Evolutionary conservation across 2,888 invertebrate species (phyloP).

Genomic region (Sinodicranocentrus sp.): DNA sequence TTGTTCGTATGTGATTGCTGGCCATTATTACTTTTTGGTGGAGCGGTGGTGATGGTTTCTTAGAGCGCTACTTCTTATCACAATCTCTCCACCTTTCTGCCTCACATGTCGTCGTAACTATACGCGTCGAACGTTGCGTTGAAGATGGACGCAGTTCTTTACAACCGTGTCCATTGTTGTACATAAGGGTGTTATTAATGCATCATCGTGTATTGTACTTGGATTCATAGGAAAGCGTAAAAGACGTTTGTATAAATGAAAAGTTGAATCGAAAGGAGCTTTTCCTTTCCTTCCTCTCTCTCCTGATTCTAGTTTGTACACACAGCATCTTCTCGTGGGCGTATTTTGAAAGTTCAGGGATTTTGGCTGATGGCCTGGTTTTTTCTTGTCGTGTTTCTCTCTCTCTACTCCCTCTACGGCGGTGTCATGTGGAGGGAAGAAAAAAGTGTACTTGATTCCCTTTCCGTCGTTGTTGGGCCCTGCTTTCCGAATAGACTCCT

Average conservation of each 20-base stretch:
- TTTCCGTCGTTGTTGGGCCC: too few relatives aligned
- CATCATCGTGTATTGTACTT: too few relatives aligned
- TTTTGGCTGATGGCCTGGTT: slow-evolving; percentile 43
- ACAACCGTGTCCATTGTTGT: slow-evolving; percentile 57
- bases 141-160: slow-evolving; percentile 45
- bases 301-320: slow-evolving; percentile 18
- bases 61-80: slow-evolving; percentile 18
- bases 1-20: slow-evolving; percentile 37
- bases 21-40: neutral
- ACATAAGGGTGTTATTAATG: slow-evolving; percentile 44
- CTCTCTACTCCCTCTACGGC: too few relatives aligned
- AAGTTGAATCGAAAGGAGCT: slow-evolving; percentile 8
- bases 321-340: slow-evolving; percentile 49
- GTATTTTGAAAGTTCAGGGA: slow-evolving; percentile 54
- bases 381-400: neutral
- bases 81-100: slow-evolving; percentile 34
- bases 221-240: too few relatives aligned
- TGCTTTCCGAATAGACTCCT: too few relatives aligned
- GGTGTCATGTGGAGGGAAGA: neutral
- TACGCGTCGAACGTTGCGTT: too few relatives aligned
- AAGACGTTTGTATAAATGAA: too few relatives aligned
- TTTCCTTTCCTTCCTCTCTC: slow-evolving; percentile 37
- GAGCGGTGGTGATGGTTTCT: slow-evolving; percentile 17
- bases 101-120: slow-evolving; percentile 49
- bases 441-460: neutral